These are phyloP conservation scores for Masticophis lateralis DNA, from an alignment of 2,797 vertebrate genomes.

Conservation along the genomic window DNA sequence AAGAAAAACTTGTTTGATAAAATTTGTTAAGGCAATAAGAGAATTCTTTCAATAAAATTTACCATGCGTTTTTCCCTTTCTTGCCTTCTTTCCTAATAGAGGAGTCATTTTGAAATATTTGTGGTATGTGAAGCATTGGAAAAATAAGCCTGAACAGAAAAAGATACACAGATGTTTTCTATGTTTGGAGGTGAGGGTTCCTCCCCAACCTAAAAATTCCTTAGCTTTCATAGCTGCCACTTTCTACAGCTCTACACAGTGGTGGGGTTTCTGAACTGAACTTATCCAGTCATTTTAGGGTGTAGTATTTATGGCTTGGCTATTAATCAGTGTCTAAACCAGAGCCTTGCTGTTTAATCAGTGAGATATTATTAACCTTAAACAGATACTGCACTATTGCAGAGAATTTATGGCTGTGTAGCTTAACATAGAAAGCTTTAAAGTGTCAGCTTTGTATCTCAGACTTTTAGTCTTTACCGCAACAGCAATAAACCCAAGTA, in stretches of 20 bases:
- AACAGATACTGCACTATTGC: background rate
- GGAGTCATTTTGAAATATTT: constrained; percentile 59
- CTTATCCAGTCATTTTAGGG: background rate
- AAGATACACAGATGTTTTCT: constrained; percentile 65
- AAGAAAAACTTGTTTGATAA: constrained; percentile 32
- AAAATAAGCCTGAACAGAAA: constrained; percentile 65
- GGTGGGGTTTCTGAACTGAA: background rate
- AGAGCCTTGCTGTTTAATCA: background rate
- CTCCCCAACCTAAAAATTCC: background rate
- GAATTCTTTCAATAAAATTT: constrained; percentile 60
- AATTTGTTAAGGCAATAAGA: constrained; percentile 52
- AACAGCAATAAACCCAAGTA: background rate
- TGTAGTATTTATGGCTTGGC: background rate
- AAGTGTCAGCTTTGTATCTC: background rate
- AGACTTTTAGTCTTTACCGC: background rate
- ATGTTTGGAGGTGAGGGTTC: constrained; percentile 38
- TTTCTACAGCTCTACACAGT: constrained; percentile 27
- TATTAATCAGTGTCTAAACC: background rate
- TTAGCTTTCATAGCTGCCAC: constrained; percentile 9
- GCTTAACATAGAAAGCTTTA: background rate
- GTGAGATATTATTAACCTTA: background rate
- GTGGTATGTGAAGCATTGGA: constrained; percentile 68
- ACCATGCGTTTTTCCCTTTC: constrained; percentile 44
- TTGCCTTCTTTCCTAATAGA: constrained; percentile 55
- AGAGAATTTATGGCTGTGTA: background rate